Base-by-base conservation (phyloP, 2,888 invertebrate genomes). In the Therioaphis trifolii region DNA sequence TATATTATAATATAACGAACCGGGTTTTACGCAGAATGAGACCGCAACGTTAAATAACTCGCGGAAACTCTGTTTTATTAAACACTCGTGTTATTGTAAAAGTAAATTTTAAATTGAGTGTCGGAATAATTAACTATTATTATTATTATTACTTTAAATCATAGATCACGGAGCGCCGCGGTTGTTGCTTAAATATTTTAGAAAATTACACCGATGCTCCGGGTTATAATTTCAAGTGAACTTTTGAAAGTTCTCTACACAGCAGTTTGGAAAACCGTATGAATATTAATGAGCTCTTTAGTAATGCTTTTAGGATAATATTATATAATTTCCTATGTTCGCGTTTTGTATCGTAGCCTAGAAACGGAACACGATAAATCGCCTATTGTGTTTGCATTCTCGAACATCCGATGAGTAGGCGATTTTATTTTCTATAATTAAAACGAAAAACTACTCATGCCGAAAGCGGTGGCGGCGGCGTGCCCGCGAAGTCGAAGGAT, bases 221-320 rank as follows among this genome's bases (percentile, higher is more conserved):
- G n/a, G 18, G 27, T 43, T 21, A 35, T 66, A 52, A 52, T 77
- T 77, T 69, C 43, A 27, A 79, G 68, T 55, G 55, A 79, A 79
- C 55, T 68, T 55, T 69, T 15, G 4, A 55, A 69, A 69, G 78
- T 79, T 11, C 40, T 40, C 1, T 69, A 7, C n/a, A 12, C 66
- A 11, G 24, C 21, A n/a, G 1, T 43, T 14, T 2, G 55, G 52
- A n/a, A 55, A 40, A 79, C 55, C 40, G 2, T 69, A 79, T 79
- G 78, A 79, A 79, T 79, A 79, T 79, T 69, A 79, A 79, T 43
- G 55, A 69, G 21, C n/a, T 24, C 55, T 55, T 11, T 35, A 68
- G 66, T 27, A 40, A 69, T 79, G 27, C 40, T 52, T 79, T 79
- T 43, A 55, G 40, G 7, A 21, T 35, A 40, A 55, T 27, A 27